phyloP scores from a whole-genome alignment of 2,113 vertebrate species.

The Petaurus breviceps region DNA sequence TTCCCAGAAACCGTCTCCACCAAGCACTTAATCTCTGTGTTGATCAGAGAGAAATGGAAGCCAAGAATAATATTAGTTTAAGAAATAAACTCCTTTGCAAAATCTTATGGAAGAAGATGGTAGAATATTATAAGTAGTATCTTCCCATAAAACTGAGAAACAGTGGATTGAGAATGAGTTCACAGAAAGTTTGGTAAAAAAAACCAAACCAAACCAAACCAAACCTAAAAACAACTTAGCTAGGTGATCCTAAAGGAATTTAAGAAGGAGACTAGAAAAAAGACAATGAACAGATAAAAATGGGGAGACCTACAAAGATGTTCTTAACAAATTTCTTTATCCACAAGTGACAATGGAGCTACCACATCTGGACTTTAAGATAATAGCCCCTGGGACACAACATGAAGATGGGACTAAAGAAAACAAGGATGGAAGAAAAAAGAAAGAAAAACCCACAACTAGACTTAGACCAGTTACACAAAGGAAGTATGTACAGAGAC shows the following conservation, averaged over 20 bases:
- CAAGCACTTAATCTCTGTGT: neutral
- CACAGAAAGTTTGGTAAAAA: neutral
- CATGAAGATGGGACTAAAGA: neutral
- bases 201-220: no score
- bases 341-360: neutral
- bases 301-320: neutral
- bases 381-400: neutral
- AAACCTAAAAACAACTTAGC: neutral
- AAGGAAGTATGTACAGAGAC: neutral
- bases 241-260: neutral
- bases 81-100: neutral
- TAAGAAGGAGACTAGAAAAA: neutral
- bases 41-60: neutral
- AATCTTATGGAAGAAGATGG: neutral
- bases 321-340: neutral
- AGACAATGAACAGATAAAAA: neutral
- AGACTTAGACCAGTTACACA: neutral
- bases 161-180: neutral
- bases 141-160: neutral
- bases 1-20: neutral
- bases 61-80: neutral
- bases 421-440: neutral
- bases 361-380: neutral
- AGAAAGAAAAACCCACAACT: neutral
- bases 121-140: neutral